phyloP scores from a whole-genome alignment of 2,888 invertebrate species.

The Eupithecia dodoneata region DNA sequence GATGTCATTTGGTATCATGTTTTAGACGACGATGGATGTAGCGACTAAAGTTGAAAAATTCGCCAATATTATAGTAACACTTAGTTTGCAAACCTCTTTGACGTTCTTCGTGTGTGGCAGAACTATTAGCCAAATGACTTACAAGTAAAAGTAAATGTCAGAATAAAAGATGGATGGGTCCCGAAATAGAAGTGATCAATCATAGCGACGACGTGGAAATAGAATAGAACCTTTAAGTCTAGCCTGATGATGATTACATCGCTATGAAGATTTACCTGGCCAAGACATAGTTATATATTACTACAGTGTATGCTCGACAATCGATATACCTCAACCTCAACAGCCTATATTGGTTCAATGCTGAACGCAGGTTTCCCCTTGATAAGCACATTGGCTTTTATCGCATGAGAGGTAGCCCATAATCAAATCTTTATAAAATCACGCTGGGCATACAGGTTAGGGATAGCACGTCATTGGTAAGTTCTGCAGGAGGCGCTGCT shows the following conservation, averaged over 20 bases:
- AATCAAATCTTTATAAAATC: no score
- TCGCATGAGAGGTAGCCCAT: no score
- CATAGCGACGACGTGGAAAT: not conserved
- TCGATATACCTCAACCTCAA: no score
- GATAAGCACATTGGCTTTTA: no score
- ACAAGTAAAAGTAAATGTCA: constrained; percentile 6
- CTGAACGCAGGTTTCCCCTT: no score
- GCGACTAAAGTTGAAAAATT: no score
- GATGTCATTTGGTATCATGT: no score
- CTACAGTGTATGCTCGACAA: not conserved
- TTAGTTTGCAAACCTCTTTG: not conserved
- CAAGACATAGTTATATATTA: not conserved
- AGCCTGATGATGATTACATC: not conserved
- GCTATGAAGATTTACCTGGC: not conserved
- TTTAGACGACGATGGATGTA: no score
- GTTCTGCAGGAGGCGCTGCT: no score
- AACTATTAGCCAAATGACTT: constrained; percentile 5
- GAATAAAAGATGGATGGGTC: constrained; percentile 2
- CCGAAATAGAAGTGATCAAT: constrained; percentile 3
- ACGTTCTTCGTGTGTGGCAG: not conserved
- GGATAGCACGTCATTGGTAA: no score
- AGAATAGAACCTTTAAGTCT: not conserved
- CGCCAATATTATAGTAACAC: not conserved
- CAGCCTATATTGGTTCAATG: no score
- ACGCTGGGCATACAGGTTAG: no score